A percentile compares a stretch with the other conserved stretches of the same genome.
Conservation (phyloP, 2,888 invertebrate genomes). For the Hesperia comma region DNA sequence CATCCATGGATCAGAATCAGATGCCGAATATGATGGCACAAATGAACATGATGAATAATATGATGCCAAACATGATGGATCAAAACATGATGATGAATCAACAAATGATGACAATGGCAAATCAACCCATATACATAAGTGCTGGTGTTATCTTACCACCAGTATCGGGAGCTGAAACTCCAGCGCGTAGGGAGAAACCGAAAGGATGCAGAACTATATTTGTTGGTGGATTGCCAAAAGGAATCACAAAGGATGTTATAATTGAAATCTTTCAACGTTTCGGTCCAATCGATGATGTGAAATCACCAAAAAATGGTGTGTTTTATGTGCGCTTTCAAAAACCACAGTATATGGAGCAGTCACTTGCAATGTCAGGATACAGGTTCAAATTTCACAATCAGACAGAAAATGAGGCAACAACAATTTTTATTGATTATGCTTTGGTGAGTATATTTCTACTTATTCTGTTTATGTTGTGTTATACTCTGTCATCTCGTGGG, state of each 20-base stretch:
- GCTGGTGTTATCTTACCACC: conserved; percentile 93
- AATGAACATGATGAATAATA: conserved; percentile 57
- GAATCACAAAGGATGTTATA: conserved; percentile 90
- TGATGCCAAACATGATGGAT: conserved; percentile 80
- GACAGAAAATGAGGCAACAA: conserved; percentile 87
- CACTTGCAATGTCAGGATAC: conserved; percentile 92
- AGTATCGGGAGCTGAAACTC: conserved; percentile 90
- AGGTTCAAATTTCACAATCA: conserved; percentile 89
- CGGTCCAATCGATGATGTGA: conserved; percentile 76
- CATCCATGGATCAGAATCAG: conserved; percentile 51
- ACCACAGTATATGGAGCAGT: conserved; percentile 91
- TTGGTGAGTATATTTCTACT: conserved; percentile 54
- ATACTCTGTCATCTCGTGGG: too few relatives aligned
- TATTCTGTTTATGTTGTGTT: too few relatives aligned
- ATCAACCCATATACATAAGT: conserved; percentile 81
- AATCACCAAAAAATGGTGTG: conserved; percentile 93
- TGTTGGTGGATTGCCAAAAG: conserved; percentile 95
- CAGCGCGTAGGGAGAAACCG: conserved; percentile 92
- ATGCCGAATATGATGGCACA: conserved; percentile 49
- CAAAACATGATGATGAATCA: conserved; percentile 76
- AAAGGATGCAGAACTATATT: conserved; percentile 96
- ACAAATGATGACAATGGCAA: conserved; percentile 49
- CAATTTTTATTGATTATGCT: conserved; percentile 96
- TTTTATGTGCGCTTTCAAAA: conserved; percentile 94
- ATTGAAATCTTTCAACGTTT: conserved; percentile 94